A percentile compares a stretch with the other conserved stretches of the same genome.
Evolutionary conservation across 2,113 vertebrate genomes (phyloP).

Genomic region (Lophius piscatorius): DNA sequence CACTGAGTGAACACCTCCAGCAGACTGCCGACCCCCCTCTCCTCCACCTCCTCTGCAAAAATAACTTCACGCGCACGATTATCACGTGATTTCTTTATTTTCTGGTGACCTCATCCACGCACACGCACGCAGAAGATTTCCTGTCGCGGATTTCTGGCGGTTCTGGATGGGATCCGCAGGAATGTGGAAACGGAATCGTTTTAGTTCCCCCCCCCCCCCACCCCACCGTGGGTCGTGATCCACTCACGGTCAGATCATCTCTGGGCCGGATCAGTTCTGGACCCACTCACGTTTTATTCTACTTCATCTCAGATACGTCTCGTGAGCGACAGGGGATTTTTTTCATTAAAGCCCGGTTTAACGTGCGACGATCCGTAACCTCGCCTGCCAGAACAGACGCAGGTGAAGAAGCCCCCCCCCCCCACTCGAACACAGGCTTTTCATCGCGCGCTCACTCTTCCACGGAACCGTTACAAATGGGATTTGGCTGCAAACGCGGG

Average conservation of each 20-base stretch:
- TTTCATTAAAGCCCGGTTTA: slow-evolving; percentile 79
- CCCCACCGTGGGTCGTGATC: slow-evolving; percentile 52
- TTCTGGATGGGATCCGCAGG: no score
- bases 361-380: slow-evolving; percentile 83
- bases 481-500: slow-evolving; percentile 91
- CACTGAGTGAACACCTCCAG: slow-evolving; percentile 5
- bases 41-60: no score
- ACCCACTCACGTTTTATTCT: slow-evolving; percentile 76
- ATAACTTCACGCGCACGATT: no score
- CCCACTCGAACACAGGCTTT: slow-evolving; percentile 13
- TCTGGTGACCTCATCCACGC: no score
- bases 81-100: no score
- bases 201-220: slow-evolving; percentile 38
- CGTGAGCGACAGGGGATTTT: slow-evolving; percentile 73
- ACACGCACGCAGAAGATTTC: no score
- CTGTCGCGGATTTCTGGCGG: no score
- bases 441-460: slow-evolving; percentile 25
- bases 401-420: slow-evolving; percentile 74
- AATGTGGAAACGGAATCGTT: no score
- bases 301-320: slow-evolving; percentile 77
- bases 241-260: slow-evolving; percentile 64
- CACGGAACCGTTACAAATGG: slow-evolving; percentile 86
- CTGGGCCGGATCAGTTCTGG: slow-evolving; percentile 21
- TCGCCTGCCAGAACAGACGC: slow-evolving; percentile 79
- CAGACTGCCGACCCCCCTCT: slow-evolving; percentile 48